These are phyloP conservation scores for Pristiophorus japonicus DNA, from an alignment of 2,113 vertebrate species.

Conservation along the genomic window DNA sequence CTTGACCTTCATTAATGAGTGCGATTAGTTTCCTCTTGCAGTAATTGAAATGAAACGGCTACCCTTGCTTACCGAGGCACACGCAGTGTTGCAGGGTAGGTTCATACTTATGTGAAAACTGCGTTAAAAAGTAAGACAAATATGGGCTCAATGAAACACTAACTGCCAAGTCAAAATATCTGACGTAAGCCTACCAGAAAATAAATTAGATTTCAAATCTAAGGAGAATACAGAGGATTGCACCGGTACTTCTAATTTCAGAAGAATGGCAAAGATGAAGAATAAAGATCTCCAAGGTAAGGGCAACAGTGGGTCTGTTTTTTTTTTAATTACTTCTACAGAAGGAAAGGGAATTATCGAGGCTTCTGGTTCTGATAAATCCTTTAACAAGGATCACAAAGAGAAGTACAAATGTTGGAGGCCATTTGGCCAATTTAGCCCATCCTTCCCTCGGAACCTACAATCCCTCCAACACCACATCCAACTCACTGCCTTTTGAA, in stretches of 20 bases:
- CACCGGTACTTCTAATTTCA: background rate
- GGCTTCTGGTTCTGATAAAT: background rate
- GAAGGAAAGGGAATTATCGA: background rate
- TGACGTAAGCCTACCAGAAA: background rate
- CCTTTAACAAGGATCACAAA: background rate
- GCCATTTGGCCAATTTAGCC: background rate
- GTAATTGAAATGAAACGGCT: background rate
- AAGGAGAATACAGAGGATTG: background rate
- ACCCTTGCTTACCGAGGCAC: background rate
- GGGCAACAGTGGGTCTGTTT: background rate
- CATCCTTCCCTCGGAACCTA: background rate
- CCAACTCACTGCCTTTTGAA: background rate
- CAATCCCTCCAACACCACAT: background rate
- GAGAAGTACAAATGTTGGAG: background rate
- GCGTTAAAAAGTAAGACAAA: background rate
- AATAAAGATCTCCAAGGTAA: background rate
- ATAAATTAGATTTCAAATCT: background rate
- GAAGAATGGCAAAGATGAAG: background rate
- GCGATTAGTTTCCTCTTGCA: background rate
- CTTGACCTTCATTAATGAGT: constrained; percentile 20
- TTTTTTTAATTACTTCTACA: background rate
- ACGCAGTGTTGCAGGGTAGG: background rate
- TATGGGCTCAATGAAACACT: too few relatives aligned
- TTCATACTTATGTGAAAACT: background rate
- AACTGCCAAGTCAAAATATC: background rate